Conservation (phyloP, 2,113 vertebrate genomes). For the Megalops atlanticus region DNA sequence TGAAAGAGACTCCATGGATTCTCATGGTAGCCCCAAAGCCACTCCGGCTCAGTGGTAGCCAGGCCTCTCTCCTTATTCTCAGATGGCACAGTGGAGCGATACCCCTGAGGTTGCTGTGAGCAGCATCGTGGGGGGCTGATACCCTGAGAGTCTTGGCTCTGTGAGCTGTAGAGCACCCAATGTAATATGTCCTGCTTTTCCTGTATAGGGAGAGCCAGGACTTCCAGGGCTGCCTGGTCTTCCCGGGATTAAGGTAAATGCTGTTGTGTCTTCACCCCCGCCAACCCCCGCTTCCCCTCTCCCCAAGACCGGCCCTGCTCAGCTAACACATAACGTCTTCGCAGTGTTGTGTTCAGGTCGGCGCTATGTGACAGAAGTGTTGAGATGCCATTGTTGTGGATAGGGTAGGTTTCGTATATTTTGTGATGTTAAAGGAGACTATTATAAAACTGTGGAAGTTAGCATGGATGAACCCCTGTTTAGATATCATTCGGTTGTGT, state of each 20-base stretch:
- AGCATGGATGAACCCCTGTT: too few species aligned
- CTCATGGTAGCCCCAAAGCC: background rate
- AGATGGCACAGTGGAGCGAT: too few species aligned
- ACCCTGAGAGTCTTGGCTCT: slow-evolving; percentile 8
- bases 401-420: too few species aligned
- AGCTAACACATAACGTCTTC: too few species aligned
- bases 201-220: slow-evolving; percentile 98
- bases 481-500: too few species aligned
- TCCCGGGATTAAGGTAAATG: slow-evolving; percentile 99
- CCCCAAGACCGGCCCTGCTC: background rate
- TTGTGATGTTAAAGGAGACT: too few species aligned
- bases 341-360: too few species aligned
- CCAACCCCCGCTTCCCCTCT: background rate
- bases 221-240: slow-evolving; percentile 99
- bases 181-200: slow-evolving; percentile 93
- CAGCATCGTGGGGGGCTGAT: too few species aligned
- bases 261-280: slow-evolving; percentile 32
- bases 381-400: too few species aligned
- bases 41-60: background rate
- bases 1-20: background rate
- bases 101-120: too few species aligned
- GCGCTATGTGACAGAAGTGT: too few species aligned
- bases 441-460: too few species aligned
- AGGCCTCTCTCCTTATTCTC: background rate
- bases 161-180: slow-evolving; percentile 57